Evolutionary conservation across 2,888 invertebrate species (phyloP), one percentile per base, ranked within the genome.

Genomic region (Anoplius nigerrimus): DNA sequence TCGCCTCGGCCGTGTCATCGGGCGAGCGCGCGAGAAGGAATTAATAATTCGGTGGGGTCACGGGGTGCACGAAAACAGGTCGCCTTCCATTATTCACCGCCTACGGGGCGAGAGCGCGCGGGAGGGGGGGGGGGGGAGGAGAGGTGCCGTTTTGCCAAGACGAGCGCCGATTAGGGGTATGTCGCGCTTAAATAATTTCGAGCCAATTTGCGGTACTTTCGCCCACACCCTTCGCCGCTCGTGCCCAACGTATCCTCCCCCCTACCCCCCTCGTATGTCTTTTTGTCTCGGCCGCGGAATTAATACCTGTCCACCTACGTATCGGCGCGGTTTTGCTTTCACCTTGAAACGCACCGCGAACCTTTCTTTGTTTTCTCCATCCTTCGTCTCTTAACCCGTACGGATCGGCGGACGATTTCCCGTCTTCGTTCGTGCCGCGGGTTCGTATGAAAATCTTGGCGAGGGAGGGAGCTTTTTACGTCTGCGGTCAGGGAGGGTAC

Each of bases 171-270:
- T 34, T 34, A 34, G 34, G 34, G 34, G 34, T 55, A 34, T 20
- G 27, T 48, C 34, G n/a, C 21, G 46, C 34, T 61, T 42, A 45
- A 53, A 61, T 61, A 15, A 21, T 53, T 53, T 20, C 18, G 11
- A 27, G 53, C 16, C 53, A 24, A 61, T 61, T 53, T 52, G 42
- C 51, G 16, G 52, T 42, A 61, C 53, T 61, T 61, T 52, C 59
- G 27, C 34, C 34, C 20, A 18, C 20, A 18, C 22, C 34, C 24
- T 57, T 34, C 46, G 20, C 13, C 56, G n/a, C n/a, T n/a, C n/a
- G n/a, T 6, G 34, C 11, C 34, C 6, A 34, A 13, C 6, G 34
- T 1, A 11, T 34, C 34, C 34, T 16, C 13, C 56, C 16, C 53
- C 21, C 45, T 20, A 15, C 21, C 13, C 56, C 16, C 53, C 21